Conservation (phyloP, 2,113 vertebrate genomes). For the Tetraodon nigroviridis region DNA sequence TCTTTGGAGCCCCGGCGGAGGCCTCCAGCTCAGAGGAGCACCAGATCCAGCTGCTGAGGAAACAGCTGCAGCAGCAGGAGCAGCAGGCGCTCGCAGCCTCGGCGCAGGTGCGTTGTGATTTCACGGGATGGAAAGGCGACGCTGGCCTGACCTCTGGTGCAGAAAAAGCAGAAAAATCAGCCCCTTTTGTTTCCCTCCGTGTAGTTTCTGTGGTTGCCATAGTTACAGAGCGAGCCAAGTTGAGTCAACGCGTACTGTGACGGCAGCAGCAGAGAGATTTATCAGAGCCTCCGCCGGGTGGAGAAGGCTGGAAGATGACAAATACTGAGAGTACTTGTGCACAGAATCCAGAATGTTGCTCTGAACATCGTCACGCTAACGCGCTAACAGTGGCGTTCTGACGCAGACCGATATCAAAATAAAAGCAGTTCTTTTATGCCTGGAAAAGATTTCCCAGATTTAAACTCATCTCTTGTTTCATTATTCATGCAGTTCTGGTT, state of each 20-base stretch:
- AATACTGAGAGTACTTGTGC: too few species aligned
- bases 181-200: background rate
- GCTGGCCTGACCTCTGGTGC: background rate
- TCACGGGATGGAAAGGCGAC: too few species aligned
- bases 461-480: too few species aligned
- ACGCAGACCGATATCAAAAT: too few species aligned
- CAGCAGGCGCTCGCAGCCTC: conserved; percentile 88
- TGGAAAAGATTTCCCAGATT: too few species aligned
- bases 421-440: too few species aligned
- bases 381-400: background rate
- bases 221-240: background rate
- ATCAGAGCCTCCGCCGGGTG: background rate
- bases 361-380: too few species aligned
- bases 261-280: background rate
- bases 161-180: background rate
- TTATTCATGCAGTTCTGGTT: too few species aligned
- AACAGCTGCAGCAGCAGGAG: conserved; percentile 91
- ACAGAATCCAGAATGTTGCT: too few species aligned
- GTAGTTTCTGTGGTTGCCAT: conserved; percentile 9
- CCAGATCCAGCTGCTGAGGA: conserved; percentile 89
- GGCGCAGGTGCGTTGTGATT: conserved; percentile 77
- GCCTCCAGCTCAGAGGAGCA: conserved; percentile 80
- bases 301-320: background rate
- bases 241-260: background rate
- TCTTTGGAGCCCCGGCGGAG: conserved; percentile 73